A percentile compares a stretch with the other conserved stretches of the same genome.
Conservation (phyloP, 2,888 invertebrate species). For the Adelognathus sp. region DNA sequence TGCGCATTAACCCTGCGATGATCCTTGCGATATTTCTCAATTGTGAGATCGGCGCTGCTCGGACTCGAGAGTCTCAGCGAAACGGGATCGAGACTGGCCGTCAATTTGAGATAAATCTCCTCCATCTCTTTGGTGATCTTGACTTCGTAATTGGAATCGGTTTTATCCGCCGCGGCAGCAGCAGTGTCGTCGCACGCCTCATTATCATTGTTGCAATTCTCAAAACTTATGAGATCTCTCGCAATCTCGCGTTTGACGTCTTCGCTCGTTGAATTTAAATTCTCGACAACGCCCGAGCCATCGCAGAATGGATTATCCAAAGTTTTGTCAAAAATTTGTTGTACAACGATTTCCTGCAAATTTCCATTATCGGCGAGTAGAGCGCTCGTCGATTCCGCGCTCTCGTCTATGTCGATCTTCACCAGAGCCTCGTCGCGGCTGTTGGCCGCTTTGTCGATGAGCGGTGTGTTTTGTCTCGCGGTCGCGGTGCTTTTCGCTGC, state of each 20-base stretch:
- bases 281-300: background rate
- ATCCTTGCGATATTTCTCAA: slow-evolving; percentile 77
- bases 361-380: slow-evolving; percentile 14
- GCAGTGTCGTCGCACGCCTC: slow-evolving; percentile 53
- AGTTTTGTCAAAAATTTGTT: background rate
- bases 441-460: slow-evolving; percentile 26
- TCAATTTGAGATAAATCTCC: slow-evolving; percentile 77
- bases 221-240: slow-evolving; percentile 75
- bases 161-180: slow-evolving; percentile 8
- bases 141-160: slow-evolving; percentile 70
- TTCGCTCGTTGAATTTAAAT: background rate
- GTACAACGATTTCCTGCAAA: slow-evolving; percentile 32
- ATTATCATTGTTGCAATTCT: slow-evolving; percentile 70
- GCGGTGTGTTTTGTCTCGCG: slow-evolving; percentile 12
- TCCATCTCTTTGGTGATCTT: slow-evolving; percentile 79
- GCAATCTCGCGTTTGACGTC: slow-evolving; percentile 22
- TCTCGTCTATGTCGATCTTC: slow-evolving; percentile 44
- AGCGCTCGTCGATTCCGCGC: background rate
- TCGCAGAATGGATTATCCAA: slow-evolving; percentile 45
- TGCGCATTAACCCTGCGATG: slow-evolving; percentile 72
- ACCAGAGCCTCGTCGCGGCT: slow-evolving; percentile 53
- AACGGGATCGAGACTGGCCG: slow-evolving; percentile 76
- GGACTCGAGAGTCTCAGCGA: slow-evolving; percentile 66
- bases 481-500: slow-evolving; percentile 41
- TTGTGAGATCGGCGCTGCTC: slow-evolving; percentile 73